A percentile compares a stretch with the other conserved stretches of the same genome.
Conservation (phyloP, 2,888 invertebrate species). For the Gari tellinella region DNA sequence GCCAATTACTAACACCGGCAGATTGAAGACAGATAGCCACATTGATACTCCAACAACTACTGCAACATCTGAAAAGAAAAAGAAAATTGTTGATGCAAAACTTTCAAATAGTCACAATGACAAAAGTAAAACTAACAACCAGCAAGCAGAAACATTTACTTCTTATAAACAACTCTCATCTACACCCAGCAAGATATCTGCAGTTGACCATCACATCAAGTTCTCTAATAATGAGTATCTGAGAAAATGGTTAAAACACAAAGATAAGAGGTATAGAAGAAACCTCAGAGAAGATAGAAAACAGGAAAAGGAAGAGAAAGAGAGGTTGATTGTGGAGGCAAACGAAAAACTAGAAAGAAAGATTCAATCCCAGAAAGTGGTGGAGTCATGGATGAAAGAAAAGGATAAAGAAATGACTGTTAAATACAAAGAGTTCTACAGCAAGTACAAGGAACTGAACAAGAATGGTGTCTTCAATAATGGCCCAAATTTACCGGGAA, state of each 20-base stretch:
- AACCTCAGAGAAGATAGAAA: slow-evolving; percentile 67
- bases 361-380: slow-evolving; percentile 64
- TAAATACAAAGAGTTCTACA: slow-evolving; percentile 35
- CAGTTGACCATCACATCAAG: slow-evolving; percentile 66
- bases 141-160: no score
- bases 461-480: slow-evolving; percentile 34
- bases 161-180: no score
- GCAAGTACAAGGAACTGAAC: slow-evolving; percentile 47
- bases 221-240: slow-evolving; percentile 65
- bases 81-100: slow-evolving; percentile 42
- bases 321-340: slow-evolving; percentile 63
- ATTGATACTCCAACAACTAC: slow-evolving; percentile 45
- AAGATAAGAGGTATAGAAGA: slow-evolving; percentile 65
- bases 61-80: slow-evolving; percentile 40
- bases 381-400: slow-evolving; percentile 72
- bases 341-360: slow-evolving; percentile 64
- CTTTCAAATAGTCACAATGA: slow-evolving; percentile 33
- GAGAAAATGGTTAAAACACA: slow-evolving; percentile 69
- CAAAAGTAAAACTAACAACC: no score
- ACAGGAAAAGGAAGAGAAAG: slow-evolving; percentile 69
- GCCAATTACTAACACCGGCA: slow-evolving; percentile 34
- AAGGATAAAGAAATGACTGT: slow-evolving; percentile 69
- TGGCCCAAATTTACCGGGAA: slow-evolving; percentile 42
- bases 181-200: neutral
- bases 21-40: no score